Base-by-base conservation (phyloP, 2,888 invertebrate genomes). In the Rhaphigaster nebulosa region DNA sequence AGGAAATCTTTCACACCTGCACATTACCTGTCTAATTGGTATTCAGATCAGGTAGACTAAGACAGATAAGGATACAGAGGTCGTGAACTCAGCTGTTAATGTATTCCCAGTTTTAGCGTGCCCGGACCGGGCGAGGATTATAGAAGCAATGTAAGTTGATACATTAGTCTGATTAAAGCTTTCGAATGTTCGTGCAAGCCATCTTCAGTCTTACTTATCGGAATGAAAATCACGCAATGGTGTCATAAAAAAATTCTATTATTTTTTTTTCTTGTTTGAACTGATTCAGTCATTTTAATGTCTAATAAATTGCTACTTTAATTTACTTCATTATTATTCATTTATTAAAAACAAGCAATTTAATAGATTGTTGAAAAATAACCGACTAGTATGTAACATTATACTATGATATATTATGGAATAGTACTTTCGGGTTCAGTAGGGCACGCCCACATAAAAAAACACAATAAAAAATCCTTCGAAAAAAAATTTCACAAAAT, bases 151-250 rank as follows among this genome's bases (percentile, higher is more conserved):
- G 70, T 38, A 76, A 76, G 38, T 76, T 76, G 70, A 76, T 76
- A 76, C 70, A 76, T 76, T 76, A 76, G 70, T 20, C 34, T 76
- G 70, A 76, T 76, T 76, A 76, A 76, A 76, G 70, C 70, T 76
- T 76, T 76, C 70, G 10, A 76, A 76, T 76, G 34, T 76, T 76
- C 70, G 70, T 76, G 70, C 34, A 15, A 2, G 20, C 70, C 34
- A 38, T 76, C 70, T 76, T 23, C 34, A 38, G 20, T 76, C 70
- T 76, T 76, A 34, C 70, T 76, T 76, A 76, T 5, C 20, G 6
- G 20, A 38, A 76, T 76, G 34, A 38, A 38, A 76, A 76, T 76
- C 70, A 76, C 70, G 38, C 38, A 76, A 34, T 76, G 23, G 70
- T 76, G 38, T 38, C 34, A 76, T 38, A 4, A 38, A 38, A 38